These are phyloP conservation scores for Brachyhypopomus gauderio DNA, from an alignment of 2,113 vertebrate species.

Conservation along the genomic window DNA sequence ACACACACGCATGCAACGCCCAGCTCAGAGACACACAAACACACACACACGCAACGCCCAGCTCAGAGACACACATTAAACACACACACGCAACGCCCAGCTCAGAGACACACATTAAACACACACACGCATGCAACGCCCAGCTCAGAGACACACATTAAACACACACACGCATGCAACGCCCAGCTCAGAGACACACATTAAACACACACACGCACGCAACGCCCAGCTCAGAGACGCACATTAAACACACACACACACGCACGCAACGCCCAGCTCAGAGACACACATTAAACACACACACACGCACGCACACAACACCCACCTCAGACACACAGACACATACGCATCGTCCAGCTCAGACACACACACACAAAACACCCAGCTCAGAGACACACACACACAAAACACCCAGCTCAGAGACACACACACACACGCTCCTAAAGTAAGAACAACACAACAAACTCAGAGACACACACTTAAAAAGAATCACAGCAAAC, in stretches of 20 bases:
- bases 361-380: background rate
- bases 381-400: constrained; percentile 4
- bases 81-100: constrained; percentile 69
- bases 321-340: background rate
- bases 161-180: background rate
- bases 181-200: background rate
- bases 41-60: constrained; percentile 66
- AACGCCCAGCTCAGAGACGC: background rate
- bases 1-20: background rate
- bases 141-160: background rate
- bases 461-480: background rate
- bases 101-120: background rate
- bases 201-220: background rate
- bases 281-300: constrained; percentile 50
- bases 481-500: constrained; percentile 26
- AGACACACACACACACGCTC: background rate
- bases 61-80: constrained; percentile 71
- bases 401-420: background rate
- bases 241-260: no score
- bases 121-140: constrained; percentile 1
- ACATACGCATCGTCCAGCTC: no score
- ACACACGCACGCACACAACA: constrained; percentile 7
- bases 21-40: constrained; percentile 59
- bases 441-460: no score
- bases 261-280: constrained; percentile 77